Conservation (phyloP, 1,140 invertebrate species). For the Aleiodes sp. region DNA sequence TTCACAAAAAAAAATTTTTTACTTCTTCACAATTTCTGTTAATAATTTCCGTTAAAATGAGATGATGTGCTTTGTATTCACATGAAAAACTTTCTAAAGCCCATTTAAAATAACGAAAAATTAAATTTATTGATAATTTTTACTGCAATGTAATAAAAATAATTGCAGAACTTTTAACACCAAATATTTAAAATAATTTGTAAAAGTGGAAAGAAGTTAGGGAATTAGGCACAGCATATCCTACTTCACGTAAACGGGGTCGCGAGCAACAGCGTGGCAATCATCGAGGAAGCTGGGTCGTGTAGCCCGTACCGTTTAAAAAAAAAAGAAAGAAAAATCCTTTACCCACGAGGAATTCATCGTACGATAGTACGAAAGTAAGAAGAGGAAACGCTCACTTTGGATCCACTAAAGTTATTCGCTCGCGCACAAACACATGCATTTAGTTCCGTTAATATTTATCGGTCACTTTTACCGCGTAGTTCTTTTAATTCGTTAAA, state of each 20-base stretch:
- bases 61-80: too few relatives aligned
- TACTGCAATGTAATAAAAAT: too few relatives aligned
- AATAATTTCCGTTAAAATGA: too few relatives aligned
- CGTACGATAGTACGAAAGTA: slow-evolving; percentile 25
- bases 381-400: slow-evolving; percentile 4
- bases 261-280: not conserved
- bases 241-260: slow-evolving; percentile 31
- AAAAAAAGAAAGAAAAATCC: too few relatives aligned
- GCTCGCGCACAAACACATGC: too few relatives aligned
- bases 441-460: too few relatives aligned
- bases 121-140: too few relatives aligned
- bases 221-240: slow-evolving; percentile 29
- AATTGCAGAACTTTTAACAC: not conserved
- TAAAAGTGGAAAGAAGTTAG: slow-evolving; percentile 12
- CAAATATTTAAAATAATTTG: not conserved
- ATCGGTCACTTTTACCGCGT: too few relatives aligned
- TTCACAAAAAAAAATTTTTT: not conserved
- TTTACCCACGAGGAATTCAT: not conserved
- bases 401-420: not conserved
- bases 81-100: too few relatives aligned
- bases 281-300: slow-evolving; percentile 26
- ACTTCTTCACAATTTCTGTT: too few relatives aligned
- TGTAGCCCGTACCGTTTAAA: slow-evolving; percentile 33
- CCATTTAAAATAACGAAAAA: too few relatives aligned
- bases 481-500: too few relatives aligned